These are phyloP conservation scores for Agapetus fuscipes DNA, from an alignment of 2,888 invertebrate species.

Conservation along the genomic window DNA sequence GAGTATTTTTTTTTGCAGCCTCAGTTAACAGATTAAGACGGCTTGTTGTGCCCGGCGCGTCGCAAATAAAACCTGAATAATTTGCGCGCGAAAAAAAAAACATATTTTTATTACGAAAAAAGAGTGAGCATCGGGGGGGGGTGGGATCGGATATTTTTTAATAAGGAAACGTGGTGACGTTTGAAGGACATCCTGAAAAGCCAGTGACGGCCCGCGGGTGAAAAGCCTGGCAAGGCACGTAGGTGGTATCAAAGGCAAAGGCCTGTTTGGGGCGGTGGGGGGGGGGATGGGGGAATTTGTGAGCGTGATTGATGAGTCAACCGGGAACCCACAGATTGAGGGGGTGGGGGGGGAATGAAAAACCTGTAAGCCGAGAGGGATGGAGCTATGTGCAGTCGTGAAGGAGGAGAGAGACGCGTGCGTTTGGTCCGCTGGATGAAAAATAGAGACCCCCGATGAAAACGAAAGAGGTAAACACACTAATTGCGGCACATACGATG, in stretches of 20 bases:
- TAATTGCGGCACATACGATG: conserved; percentile 3
- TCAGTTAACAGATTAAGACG: not conserved
- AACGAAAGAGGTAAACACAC: conserved; percentile 9
- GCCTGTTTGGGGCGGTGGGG: not conserved
- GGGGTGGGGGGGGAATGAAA: not conserved
- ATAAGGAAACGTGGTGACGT: conserved; percentile 11
- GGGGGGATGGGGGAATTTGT: not conserved
- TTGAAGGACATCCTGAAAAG: conserved; percentile 8
- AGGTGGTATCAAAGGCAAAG: conserved; percentile 7
- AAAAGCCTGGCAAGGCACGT: not conserved
- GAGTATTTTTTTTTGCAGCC: too few relatives aligned
- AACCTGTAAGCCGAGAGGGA: not conserved
- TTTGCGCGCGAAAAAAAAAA: too few relatives aligned
- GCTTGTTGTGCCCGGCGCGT: not conserved
- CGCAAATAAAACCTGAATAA: too few relatives aligned
- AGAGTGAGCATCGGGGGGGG: too few relatives aligned
- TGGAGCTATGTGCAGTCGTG: not conserved
- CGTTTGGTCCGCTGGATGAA: conserved; percentile 2
- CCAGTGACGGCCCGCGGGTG: not conserved
- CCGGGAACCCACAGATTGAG: conserved; percentile 4
- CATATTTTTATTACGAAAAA: too few relatives aligned
- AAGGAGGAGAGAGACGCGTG: not conserved
- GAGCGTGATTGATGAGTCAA: conserved; percentile 15
- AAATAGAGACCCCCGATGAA: conserved; percentile 2
- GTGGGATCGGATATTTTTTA: too few relatives aligned